These are phyloP conservation scores for Linnaemya tessellans DNA, from an alignment of 2,888 invertebrate genomes.

Conservation along the genomic window DNA sequence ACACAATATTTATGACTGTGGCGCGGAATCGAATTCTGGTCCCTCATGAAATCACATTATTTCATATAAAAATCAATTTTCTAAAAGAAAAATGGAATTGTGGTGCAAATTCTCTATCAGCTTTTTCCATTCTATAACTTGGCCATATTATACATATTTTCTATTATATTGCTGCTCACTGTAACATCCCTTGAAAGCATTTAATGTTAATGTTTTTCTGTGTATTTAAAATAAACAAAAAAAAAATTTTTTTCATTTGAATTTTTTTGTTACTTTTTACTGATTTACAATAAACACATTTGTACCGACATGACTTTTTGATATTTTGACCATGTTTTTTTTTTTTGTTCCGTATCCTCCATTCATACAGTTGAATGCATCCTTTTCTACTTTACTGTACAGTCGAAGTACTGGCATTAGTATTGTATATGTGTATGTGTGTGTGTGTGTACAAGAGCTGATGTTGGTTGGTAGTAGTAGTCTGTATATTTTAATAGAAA, in stretches of 20 bases:
- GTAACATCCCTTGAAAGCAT: not conserved
- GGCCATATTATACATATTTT: no score
- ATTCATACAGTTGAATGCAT: not conserved
- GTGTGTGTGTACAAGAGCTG: not conserved
- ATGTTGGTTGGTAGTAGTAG: not conserved
- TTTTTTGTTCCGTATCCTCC: not conserved
- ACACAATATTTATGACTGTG: no score
- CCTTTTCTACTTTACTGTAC: slow-evolving; percentile 13
- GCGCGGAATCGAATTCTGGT: no score
- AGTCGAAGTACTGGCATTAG: not conserved
- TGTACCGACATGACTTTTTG: slow-evolving; percentile 78
- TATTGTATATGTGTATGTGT: not conserved
- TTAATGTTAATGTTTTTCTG: not conserved
- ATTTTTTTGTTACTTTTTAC: slow-evolving; percentile 58
- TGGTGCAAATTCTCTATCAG: no score
- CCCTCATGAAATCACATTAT: no score
- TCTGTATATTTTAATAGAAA: slow-evolving; percentile 8
- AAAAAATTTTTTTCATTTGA: slow-evolving; percentile 26
- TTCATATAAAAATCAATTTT: no score
- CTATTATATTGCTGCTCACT: not conserved
- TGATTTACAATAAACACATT: slow-evolving; percentile 66
- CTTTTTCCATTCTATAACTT: no score
- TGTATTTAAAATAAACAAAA: not conserved
- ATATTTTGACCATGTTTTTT: slow-evolving; percentile 78
- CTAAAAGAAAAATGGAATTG: no score